These are phyloP conservation scores for Apaloderma vittatum DNA, from an alignment of 2,113 vertebrate genomes.

Conservation along the genomic window DNA sequence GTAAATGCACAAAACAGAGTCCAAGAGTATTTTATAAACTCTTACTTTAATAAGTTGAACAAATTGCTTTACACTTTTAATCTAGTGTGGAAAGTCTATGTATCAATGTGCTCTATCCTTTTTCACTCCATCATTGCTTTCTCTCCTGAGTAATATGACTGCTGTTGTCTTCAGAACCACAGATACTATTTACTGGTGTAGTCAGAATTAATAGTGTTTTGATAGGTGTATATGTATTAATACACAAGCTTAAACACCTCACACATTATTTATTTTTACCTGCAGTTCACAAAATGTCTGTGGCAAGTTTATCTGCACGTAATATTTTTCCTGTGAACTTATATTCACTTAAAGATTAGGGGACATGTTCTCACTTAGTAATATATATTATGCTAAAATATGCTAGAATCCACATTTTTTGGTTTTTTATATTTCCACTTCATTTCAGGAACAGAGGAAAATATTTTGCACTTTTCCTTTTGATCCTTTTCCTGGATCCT, in stretches of 20 bases:
- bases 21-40: slow-evolving; percentile 48
- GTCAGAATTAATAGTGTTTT: neutral
- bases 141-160: neutral
- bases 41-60: slow-evolving; percentile 48
- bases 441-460: neutral
- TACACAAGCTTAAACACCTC: neutral
- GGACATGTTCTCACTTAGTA: neutral
- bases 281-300: neutral
- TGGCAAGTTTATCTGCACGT: neutral
- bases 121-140: neutral
- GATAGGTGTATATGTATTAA: neutral
- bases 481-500: neutral
- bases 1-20: slow-evolving; percentile 35
- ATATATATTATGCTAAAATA: neutral
- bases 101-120: neutral
- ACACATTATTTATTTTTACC: neutral
- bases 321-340: neutral
- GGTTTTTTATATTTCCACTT: neutral
- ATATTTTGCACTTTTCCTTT: neutral
- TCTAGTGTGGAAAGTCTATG: neutral
- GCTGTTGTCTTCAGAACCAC: neutral
- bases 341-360: neutral
- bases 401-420: neutral
- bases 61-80: slow-evolving; percentile 34
- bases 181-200: neutral